Evolutionary conservation across 2,888 invertebrate genomes (phyloP).

Genomic region (Acleris laterana): DNA sequence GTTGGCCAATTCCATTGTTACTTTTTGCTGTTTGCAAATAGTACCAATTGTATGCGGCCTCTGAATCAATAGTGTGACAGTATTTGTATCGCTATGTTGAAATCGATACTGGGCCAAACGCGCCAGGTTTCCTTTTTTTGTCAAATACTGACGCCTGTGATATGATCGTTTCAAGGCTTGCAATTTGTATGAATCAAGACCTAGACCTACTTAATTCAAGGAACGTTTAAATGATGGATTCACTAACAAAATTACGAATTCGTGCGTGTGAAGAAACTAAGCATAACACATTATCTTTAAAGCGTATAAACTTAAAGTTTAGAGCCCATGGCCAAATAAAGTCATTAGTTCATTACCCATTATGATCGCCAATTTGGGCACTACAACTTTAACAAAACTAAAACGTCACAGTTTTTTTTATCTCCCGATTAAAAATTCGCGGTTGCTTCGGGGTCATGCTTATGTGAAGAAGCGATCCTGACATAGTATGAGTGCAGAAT

Average conservation of each 20-base stretch:
- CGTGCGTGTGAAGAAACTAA: conserved; percentile 19
- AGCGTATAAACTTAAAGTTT: conserved; percentile 19
- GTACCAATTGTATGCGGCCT: conserved; percentile 30
- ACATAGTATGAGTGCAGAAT: not conserved
- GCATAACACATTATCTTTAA: conserved; percentile 10
- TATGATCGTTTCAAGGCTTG: not conserved
- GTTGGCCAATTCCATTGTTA: conserved; percentile 39
- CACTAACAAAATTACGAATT: conserved; percentile 17
- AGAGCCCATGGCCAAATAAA: conserved; percentile 17
- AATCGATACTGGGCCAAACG: conserved; percentile 31
- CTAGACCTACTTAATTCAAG: conserved; percentile 20
- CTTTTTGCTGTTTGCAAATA: conserved; percentile 40
- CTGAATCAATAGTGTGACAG: conserved; percentile 32
- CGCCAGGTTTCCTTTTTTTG: conserved; percentile 6
- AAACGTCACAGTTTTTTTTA: not conserved
- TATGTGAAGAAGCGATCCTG: not conserved
- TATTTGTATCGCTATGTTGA: conserved; percentile 30
- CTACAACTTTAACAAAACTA: conserved; percentile 10
- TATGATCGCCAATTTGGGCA: conserved; percentile 6
- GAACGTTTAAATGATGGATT: conserved; percentile 9
- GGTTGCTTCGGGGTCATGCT: too few relatives aligned
- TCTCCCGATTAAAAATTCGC: too few relatives aligned
- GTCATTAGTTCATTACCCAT: conserved; percentile 22
- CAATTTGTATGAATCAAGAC: not conserved
- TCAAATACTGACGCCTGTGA: conserved; percentile 11